Evolutionary conservation across 2,888 invertebrate species (phyloP).

Genomic region (Acleris laterana): DNA sequence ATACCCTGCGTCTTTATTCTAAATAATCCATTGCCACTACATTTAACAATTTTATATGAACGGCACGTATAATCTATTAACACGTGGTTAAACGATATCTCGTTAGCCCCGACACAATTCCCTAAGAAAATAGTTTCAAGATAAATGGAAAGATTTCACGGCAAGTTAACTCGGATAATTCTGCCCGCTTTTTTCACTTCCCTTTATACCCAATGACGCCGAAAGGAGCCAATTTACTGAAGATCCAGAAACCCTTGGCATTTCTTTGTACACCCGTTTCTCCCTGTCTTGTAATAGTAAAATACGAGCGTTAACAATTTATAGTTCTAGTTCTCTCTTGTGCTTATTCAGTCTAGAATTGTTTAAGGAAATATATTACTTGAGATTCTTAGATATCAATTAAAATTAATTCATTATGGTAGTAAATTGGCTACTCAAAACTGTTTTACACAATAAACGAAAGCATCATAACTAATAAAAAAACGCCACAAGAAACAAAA

Average conservation of each 20-base stretch:
- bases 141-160: constrained; percentile 71
- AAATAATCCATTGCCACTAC: no score
- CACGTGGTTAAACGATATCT: constrained; percentile 33
- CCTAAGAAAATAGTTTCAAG: constrained; percentile 51
- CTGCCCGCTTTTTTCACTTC: constrained; percentile 57
- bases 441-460: no score
- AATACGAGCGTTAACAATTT: constrained; percentile 27
- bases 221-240: neutral
- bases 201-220: constrained; percentile 12
- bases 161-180: constrained; percentile 67
- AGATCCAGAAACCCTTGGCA: neutral
- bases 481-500: no score
- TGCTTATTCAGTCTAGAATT: constrained; percentile 18
- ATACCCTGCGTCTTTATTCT: no score
- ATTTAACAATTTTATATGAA: no score
- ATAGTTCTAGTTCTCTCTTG: constrained; percentile 25
- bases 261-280: constrained; percentile 2
- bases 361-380: constrained; percentile 10
- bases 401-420: neutral
- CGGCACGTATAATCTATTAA: neutral
- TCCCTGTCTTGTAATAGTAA: constrained; percentile 23
- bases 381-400: neutral
- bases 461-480: no score
- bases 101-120: constrained; percentile 44
- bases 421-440: no score